These are phyloP conservation scores for Pomacea maculata DNA, from an alignment of 1,140 invertebrate genomes.

Conservation along the genomic window DNA sequence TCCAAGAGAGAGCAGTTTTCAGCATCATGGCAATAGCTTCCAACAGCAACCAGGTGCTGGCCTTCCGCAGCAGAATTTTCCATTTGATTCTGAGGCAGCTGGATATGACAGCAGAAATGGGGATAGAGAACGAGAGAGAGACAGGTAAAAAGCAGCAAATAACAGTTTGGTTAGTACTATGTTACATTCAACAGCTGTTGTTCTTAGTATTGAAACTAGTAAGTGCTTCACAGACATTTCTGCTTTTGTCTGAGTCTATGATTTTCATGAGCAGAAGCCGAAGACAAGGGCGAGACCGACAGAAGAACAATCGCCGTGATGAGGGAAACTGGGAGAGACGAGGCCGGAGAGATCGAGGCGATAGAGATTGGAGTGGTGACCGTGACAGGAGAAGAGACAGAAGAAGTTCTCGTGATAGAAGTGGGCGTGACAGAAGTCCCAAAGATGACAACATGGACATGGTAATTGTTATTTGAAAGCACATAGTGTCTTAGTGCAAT, in stretches of 20 bases:
- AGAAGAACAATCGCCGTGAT: constrained; percentile 28
- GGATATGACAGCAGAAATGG: neutral
- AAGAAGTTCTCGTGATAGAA: constrained; percentile 10
- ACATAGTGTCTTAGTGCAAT: no score
- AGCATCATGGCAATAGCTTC: no score
- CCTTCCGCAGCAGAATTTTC: neutral
- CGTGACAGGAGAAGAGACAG: constrained; percentile 14
- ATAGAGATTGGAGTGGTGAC: constrained; percentile 17
- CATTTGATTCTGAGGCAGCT: neutral
- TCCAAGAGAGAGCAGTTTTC: no score
- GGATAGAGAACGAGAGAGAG: constrained; percentile 34
- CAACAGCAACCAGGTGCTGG: neutral
- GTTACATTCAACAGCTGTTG: neutral
- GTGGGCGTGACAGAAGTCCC: constrained; percentile 5
- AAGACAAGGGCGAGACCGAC: constrained; percentile 24
- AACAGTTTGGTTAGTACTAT: no score
- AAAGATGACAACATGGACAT: constrained; percentile 16
- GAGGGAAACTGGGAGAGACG: constrained; percentile 32
- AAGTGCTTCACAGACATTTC: no score
- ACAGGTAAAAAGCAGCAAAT: constrained; percentile 8
- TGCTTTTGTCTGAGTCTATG: no score
- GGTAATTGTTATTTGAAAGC: neutral
- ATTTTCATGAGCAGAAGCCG: neutral
- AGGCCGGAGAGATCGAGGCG: constrained; percentile 22
- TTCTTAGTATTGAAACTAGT: no score